A percentile compares a stretch with the other conserved stretches of the same genome.
Evolutionary conservation across 2,113 vertebrate species (phyloP).

Genomic region (Hippoglossus stenolepis): DNA sequence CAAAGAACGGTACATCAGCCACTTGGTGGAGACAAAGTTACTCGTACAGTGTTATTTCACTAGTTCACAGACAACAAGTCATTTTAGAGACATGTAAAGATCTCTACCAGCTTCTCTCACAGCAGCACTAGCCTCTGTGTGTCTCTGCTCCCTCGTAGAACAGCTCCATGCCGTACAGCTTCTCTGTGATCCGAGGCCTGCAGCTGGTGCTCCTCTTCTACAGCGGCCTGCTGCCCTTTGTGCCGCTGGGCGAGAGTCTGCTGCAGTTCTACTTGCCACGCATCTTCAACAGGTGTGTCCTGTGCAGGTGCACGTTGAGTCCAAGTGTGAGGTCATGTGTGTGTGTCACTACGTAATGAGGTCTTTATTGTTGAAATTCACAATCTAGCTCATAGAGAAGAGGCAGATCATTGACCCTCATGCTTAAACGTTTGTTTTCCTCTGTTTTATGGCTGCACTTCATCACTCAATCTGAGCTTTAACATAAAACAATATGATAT

Average conservation of each 20-base stretch:
- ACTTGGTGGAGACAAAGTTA: slow-evolving; percentile 41
- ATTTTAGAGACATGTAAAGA: neutral
- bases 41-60: neutral
- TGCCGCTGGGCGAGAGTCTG: slow-evolving; percentile 83
- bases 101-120: too few species aligned
- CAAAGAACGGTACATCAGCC: slow-evolving; percentile 72
- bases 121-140: neutral
- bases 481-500: neutral
- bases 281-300: slow-evolving; percentile 85
- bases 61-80: neutral
- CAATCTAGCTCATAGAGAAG: neutral
- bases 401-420: neutral
- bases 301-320: neutral
- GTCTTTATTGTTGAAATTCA: too few species aligned
- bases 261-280: slow-evolving; percentile 85
- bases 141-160: slow-evolving; percentile 76
- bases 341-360: neutral
- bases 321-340: neutral
- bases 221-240: slow-evolving; percentile 87
- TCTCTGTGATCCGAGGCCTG: slow-evolving; percentile 72
- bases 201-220: slow-evolving; percentile 85
- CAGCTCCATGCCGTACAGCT: slow-evolving; percentile 84
- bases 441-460: neutral
- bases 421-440: neutral
- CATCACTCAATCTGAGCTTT: neutral